Evolutionary conservation across 2,797 vertebrate genomes (phyloP).

Genomic region (Myiothlypis coronata): DNA sequence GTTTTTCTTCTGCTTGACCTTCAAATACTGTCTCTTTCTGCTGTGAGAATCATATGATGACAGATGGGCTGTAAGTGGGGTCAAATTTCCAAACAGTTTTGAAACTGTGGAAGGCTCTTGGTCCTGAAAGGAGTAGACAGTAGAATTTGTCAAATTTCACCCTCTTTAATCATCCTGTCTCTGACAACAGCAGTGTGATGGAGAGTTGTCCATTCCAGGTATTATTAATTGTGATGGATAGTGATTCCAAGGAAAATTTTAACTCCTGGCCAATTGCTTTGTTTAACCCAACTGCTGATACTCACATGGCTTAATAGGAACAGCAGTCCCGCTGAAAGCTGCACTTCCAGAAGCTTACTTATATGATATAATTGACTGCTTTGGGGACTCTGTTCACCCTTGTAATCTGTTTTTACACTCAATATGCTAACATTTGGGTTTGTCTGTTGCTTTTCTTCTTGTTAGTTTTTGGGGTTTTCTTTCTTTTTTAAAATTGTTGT

Average conservation of each 20-base stretch:
- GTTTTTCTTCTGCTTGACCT: not conserved
- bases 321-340: not conserved
- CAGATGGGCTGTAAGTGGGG: not conserved
- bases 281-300: constrained; percentile 28
- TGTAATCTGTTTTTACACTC: not conserved
- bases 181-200: not conserved
- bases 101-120: not conserved
- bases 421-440: constrained; percentile 37
- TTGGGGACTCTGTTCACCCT: constrained; percentile 9
- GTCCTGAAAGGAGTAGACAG: not conserved
- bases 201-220: not conserved
- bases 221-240: constrained; percentile 30
- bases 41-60: not conserved
- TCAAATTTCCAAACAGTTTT: not conserved
- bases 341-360: constrained; percentile 48
- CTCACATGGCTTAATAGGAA: not conserved
- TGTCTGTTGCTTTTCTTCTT: constrained; percentile 31
- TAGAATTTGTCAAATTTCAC: not conserved
- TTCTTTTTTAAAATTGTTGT: not conserved
- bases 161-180: not conserved
- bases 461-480: not conserved
- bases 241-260: constrained; percentile 51
- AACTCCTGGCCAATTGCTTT: constrained; percentile 31
- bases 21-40: not conserved
- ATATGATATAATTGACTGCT: constrained; percentile 27